A percentile compares a stretch with the other conserved stretches of the same genome.
phyloP scores from a whole-genome alignment of 2,113 vertebrate genomes.

The Indicator maculatus region DNA sequence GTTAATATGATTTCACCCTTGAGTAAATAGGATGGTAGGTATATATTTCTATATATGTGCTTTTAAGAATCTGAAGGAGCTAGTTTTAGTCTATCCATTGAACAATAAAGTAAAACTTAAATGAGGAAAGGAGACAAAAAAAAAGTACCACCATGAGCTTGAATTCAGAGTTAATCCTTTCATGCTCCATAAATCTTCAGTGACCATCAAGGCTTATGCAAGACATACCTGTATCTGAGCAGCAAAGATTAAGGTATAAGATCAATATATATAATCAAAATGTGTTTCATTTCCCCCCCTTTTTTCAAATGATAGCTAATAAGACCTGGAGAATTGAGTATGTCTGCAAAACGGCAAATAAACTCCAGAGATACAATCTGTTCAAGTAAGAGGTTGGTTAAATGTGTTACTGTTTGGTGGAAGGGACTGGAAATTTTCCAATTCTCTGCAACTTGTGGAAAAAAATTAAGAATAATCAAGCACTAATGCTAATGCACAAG shows the following conservation, averaged over 20 bases:
- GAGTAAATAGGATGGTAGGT: neutral
- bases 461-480: neutral
- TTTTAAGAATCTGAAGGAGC: neutral
- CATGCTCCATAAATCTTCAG: neutral
- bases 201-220: neutral
- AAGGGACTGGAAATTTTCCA: conserved; percentile 3
- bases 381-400: neutral
- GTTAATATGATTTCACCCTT: neutral
- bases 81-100: neutral
- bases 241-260: conserved; percentile 17
- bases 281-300: neutral
- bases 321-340: neutral
- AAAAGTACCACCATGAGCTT: neutral
- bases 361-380: conserved; percentile 16
- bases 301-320: conserved; percentile 7
- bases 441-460: neutral
- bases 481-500: neutral
- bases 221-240: neutral
- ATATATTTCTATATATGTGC: neutral
- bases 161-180: conserved; percentile 1
- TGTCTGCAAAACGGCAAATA: conserved; percentile 5
- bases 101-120: neutral
- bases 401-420: neutral
- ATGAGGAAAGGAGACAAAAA: neutral
- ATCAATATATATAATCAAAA: conserved; percentile 1